Base-by-base conservation (phyloP, 2,888 invertebrate genomes). In the Apodemia hepburni region DNA sequence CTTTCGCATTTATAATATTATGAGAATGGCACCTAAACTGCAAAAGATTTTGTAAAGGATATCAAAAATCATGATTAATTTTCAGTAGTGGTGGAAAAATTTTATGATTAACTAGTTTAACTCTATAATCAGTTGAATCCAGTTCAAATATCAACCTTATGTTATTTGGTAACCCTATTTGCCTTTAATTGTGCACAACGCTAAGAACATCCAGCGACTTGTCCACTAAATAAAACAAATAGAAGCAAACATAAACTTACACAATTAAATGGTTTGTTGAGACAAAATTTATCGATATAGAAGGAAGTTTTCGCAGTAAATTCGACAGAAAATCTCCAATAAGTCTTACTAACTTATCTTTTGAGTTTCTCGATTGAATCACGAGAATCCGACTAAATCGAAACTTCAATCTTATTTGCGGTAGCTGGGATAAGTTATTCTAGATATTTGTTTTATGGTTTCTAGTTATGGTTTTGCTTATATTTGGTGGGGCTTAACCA, bases 181-280 rank as follows among this genome's bases (percentile, higher is more conserved):
- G 12, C 12, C 7, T 54, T 73, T 80, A 80, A 80, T 81, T 80
- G 78, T 74, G 72, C 73, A 72, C 75, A 76, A 80, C 79, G 79
- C 77, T 79, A 77, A 76, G 75, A 75, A 17, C 47, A 58, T 42
- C 35, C 35, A 17, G 33, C 27, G 22, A 27, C 27, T 54, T 54
- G 54, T 54, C 58, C 45, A 33, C 58, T 47, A 62, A 58, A 62
- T 42, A 58, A 33, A 45, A 58, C 47, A 58, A 58, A 58, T 58
- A 61, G 61, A 45, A 27, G 54, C 54, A 54, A 11, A 54, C 15
- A 54, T 54, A 27, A 54, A 54, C 22, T 51, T 11, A 51, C 51
- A 51, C 51, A 51, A 51, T 51, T 51, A 51, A 51, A 22, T 4
- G 18, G 51, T 51, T 51, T 22, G 42, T 45, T 45, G 42, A 45